Base-by-base conservation (phyloP, 2,888 invertebrate genomes). In the Eupithecia subfuscata region DNA sequence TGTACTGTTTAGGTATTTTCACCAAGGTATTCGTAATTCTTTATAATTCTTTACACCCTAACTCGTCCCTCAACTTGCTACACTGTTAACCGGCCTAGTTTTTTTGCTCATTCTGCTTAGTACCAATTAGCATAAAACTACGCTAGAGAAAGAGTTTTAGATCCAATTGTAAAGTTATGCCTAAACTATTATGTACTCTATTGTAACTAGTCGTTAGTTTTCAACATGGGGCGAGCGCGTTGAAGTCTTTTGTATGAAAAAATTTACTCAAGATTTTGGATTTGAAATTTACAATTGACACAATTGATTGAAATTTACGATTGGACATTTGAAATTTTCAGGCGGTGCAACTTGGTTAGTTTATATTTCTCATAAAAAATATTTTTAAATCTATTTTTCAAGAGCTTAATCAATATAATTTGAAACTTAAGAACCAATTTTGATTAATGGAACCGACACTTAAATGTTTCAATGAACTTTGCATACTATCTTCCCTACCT, bases 191-290 rank as follows among this genome's bases (percentile, higher is more conserved):
- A 30, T 1, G 30, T 30, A 30, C 30, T 30, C 30, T 30, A 30
- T 30, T 3, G 30, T 30, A 1, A 30, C 30, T 30, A 30, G 30
- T 30, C 30, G 30, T 3, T 30, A 37, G 18, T n/a, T n/a, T 48
- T 18, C 48, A 48, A 48, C 2, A 34, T 7, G 25, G 25, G 5
- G 1, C 12, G 40, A 71, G 52, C 72, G 75, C 75, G 75, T 75
- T 75, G 71, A 71, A 40, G 64, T 75, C 75, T 71, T 75, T 75
- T 69, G 64, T 69, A 71, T 48, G 40, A 37, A 60, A 48, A 48
- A 48, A 48, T 43, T 30, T 2, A 14, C 43, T 14, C 40, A 37
- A 37, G 37, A 8, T 8, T 37, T 16, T 16, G n/a, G n/a, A n/a
- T n/a, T n/a, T n/a, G n/a, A n/a, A n/a, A n/a, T n/a, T n/a, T n/a